Evolutionary conservation across 2,113 vertebrate species (phyloP).

Genomic region (Pangasianodon gigas): DNA sequence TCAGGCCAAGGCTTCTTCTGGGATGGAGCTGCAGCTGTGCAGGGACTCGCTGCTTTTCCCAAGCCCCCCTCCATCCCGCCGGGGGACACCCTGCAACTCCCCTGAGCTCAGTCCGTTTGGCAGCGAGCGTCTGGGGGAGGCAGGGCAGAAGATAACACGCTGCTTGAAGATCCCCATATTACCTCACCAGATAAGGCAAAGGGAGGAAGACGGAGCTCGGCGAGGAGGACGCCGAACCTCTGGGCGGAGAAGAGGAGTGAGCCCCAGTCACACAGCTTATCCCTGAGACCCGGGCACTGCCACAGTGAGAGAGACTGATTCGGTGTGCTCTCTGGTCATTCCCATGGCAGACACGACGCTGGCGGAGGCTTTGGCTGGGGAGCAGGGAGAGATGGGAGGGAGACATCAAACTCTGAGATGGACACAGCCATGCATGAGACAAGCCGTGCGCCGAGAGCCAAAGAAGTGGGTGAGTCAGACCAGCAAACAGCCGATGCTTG

Average conservation of each 20-base stretch:
- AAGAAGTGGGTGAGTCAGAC: conserved; percentile 72
- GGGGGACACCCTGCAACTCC: conserved; percentile 54
- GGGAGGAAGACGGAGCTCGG: conserved; percentile 45
- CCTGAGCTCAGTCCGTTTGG: conserved; percentile 53
- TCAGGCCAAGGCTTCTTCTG: conserved; percentile 49
- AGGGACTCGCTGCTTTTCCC: conserved; percentile 47
- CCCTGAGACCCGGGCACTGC: conserved; percentile 19
- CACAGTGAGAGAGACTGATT: conserved; percentile 13
- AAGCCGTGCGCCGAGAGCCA: conserved; percentile 45
- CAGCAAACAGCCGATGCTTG: not conserved
- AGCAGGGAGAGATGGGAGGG: conserved; percentile 50
- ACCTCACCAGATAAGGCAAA: conserved; percentile 55
- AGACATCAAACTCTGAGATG: conserved; percentile 47
- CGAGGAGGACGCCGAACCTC: conserved; percentile 35
- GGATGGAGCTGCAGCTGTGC: conserved; percentile 54
- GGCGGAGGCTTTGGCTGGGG: conserved; percentile 56
- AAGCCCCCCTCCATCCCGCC: conserved; percentile 44
- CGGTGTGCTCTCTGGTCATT: not conserved
- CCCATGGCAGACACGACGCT: conserved; percentile 65
- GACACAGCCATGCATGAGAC: conserved; percentile 51
- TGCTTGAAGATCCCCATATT: conserved; percentile 56
- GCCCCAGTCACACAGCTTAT: conserved; percentile 6
- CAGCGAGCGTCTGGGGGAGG: conserved; percentile 55
- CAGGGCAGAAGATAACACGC: conserved; percentile 50
- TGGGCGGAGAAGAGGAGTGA: conserved; percentile 31